These are phyloP conservation scores for Netta rufina DNA, from an alignment of 2,797 vertebrate genomes.

Conservation along the genomic window DNA sequence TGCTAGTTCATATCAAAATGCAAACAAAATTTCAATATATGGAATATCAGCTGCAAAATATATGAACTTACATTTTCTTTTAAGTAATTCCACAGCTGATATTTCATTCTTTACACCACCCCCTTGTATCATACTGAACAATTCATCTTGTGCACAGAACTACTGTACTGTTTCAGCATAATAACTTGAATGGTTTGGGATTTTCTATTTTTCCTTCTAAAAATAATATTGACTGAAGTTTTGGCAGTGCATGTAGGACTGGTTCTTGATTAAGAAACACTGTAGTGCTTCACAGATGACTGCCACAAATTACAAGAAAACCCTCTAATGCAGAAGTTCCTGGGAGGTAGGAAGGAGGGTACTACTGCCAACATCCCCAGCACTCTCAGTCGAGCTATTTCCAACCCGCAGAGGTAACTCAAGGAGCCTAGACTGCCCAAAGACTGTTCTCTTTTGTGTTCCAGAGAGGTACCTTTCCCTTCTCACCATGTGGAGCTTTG, in stretches of 20 bases:
- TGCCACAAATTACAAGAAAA: not conserved
- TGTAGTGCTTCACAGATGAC: not conserved
- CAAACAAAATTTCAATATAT: not conserved
- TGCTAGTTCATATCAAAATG: not conserved
- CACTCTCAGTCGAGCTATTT: not conserved
- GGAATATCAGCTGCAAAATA: not conserved
- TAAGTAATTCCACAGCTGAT: not conserved
- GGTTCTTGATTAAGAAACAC: not conserved
- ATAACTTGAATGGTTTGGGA: not conserved
- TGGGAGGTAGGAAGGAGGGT: not conserved
- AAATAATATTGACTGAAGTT: not conserved
- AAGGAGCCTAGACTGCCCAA: not conserved
- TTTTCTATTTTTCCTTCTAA: not conserved
- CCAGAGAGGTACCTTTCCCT: not conserved
- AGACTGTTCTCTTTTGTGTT: not conserved
- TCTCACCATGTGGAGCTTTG: accelerated
- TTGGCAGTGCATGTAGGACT: not conserved
- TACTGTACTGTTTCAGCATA: not conserved
- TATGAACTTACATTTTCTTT: not conserved
- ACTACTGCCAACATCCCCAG: accelerated
- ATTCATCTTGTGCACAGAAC: not conserved
- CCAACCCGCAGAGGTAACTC: not conserved
- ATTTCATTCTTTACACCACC: not conserved
- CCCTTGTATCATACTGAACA: not conserved
- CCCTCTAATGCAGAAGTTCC: not conserved